Conservation (phyloP, 2,888 invertebrate species). For the Norana najaformis region DNA sequence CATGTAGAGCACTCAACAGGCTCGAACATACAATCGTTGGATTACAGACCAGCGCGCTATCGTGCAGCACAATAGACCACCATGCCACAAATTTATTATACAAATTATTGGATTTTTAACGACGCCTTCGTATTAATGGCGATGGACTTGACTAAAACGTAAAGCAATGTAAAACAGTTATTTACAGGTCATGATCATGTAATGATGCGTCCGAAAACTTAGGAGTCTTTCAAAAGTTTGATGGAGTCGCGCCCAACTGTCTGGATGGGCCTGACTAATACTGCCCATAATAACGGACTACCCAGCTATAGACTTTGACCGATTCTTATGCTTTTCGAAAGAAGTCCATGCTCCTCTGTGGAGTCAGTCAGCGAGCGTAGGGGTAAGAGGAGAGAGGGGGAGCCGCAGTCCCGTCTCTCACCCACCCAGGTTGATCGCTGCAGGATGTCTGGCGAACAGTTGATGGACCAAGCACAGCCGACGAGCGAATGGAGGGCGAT, state of each 20-base stretch:
- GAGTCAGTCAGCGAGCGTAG: background rate
- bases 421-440: background rate
- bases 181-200: background rate
- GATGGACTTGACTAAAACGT: background rate
- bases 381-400: background rate
- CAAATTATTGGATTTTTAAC: no score
- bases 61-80: background rate
- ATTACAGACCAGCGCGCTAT: background rate
- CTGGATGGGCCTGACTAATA: no score
- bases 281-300: no score
- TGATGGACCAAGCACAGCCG: background rate
- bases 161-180: background rate
- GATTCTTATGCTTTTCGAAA: background rate
- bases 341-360: background rate
- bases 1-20: background rate
- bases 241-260: no score
- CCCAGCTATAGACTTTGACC: background rate
- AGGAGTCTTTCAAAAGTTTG: no score
- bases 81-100: no score
- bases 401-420: background rate
- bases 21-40: background rate
- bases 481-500: background rate
- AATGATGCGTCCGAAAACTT: no score
- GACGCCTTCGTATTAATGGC: background rate
- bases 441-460: background rate